These are phyloP conservation scores for Nemapogon koenigi DNA, from an alignment of 2,888 invertebrate species.

Conservation along the genomic window DNA sequence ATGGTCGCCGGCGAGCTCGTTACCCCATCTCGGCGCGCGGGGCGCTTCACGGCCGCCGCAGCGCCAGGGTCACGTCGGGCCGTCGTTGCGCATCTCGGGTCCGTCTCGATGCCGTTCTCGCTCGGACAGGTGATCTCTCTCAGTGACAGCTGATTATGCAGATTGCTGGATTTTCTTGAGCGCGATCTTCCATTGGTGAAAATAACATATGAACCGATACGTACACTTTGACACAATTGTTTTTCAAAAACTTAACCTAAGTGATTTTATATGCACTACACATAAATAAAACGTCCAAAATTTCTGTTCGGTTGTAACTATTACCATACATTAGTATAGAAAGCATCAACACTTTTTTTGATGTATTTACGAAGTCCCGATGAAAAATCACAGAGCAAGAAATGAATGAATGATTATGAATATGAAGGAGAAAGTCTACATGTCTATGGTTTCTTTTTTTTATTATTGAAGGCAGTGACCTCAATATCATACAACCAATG, in stretches of 20 bases:
- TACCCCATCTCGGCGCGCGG: slow-evolving; percentile 53
- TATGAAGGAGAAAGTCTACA: too few species aligned
- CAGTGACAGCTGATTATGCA: slow-evolving; percentile 67
- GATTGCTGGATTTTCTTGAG: slow-evolving; percentile 61
- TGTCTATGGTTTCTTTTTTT: too few species aligned
- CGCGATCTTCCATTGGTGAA: slow-evolving; percentile 54
- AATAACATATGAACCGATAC: slow-evolving; percentile 14
- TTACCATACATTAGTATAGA: slow-evolving; percentile 41
- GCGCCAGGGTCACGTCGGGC: slow-evolving; percentile 45
- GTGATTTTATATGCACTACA: slow-evolving; percentile 43
- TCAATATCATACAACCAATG: too few species aligned
- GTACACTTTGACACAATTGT: slow-evolving; percentile 26
- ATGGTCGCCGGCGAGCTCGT: slow-evolving; percentile 58
- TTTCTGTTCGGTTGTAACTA: slow-evolving; percentile 58
- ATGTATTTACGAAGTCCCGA: slow-evolving; percentile 41
- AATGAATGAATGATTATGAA: too few species aligned
- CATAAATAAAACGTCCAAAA: slow-evolving; percentile 54
- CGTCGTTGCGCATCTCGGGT: slow-evolving; percentile 47
- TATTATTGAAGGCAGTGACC: too few species aligned
- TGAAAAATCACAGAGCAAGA: too few species aligned
- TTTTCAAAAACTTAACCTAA: slow-evolving; percentile 40
- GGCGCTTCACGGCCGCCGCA: slow-evolving; percentile 30
- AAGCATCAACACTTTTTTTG: slow-evolving; percentile 64
- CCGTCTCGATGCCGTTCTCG: slow-evolving; percentile 62
- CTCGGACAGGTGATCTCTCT: slow-evolving; percentile 65